Evolutionary conservation across 2,888 invertebrate species (phyloP), one percentile per base, ranked within the genome.

Genomic region (Osmoderma eremita): DNA sequence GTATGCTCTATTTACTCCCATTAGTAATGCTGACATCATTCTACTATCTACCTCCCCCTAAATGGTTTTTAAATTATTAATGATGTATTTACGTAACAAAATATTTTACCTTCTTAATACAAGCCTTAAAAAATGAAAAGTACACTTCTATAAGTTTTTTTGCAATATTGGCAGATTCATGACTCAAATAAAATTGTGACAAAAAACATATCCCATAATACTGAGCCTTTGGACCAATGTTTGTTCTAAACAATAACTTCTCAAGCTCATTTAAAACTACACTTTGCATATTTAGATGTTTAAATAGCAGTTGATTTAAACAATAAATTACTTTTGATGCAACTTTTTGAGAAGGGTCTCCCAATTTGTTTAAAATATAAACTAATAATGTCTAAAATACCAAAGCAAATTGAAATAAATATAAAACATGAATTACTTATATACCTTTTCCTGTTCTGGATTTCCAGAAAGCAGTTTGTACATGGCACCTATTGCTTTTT

Each of bases 181-280:
- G 88, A 4, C 88, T 88, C 41, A 96, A 84, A 69, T 89, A 88
- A 78, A 97, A 92, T 80, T 95, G 94, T 51, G 93, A 91, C 36
- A 99, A 84, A 79, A 96, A 94, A 78, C 98, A 97, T 3, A 98
- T 86, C 0, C 94, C 92, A 81, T 97, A 98, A 79, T 95, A 97
- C 80, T 98, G 97, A 0, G 97, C 94, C 45, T 91, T 88, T 1
- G 88, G 84, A 0, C 92, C 88, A 61, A 98, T 89, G 78, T 98
- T 97, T 54, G 81, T 85, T 83, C 91, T 85, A 80, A 95, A 97
- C 38, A 99, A 80, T 72, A 99, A 84, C 78, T 93, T 91, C 81
- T 98, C 97, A 2, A 97, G 90, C 80, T 98, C 97, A 15, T 86
- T 85, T 2, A 95, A 85, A 10, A 98, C 92, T 0, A 95, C 91